Base-by-base conservation (phyloP, 2,888 invertebrate genomes). In the Lycocerus yunnanus region DNA sequence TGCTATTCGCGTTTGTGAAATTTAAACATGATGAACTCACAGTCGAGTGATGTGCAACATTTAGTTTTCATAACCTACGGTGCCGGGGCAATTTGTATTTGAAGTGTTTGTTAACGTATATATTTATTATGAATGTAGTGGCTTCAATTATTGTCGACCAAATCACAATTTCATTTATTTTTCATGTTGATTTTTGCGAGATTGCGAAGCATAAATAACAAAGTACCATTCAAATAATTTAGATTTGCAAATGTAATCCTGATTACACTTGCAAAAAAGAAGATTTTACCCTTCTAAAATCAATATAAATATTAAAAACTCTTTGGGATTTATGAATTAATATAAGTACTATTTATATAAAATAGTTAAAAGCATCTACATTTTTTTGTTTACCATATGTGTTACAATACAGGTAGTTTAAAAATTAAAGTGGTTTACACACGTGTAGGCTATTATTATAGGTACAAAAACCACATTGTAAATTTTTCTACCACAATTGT, bases 1-100 rank as follows among this genome's bases (percentile, higher is more conserved):
- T 58, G 72, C 72, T 71, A 75, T 69, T 27, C 72, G 75, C 72
- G 75, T 68, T 69, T 69, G 68, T 74, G 68, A 61, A 72, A 75
- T 69, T 71, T 63, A 66, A 75, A 69, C 72, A 71, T 70, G 71
- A 71, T 71, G 61, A 71, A 63, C 61, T 70, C 61, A 59, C 66
- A 60, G 59, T 71, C 68, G 70, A 73, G 73, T 73, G 71, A 63
- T 71, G 74, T 67, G 74, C 74, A 72, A 72, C 13, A 20, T 71
- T 69, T 61, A 75, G 71, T 75, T 72, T 71, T 72, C 72, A 72
- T 69, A 66, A 72, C 71, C 65, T 68, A 71, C 60, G 71, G 75
- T 72, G 71, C 68, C 68, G 67, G 60, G 59, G 74, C 67, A 27
- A 74, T 71, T 68, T 58, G 68, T 74, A 68, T 71, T 71, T 58